Evolutionary conservation across 2,113 vertebrate species (phyloP), one percentile per base, ranked within the genome.

Genomic region (Pteropus alecto): DNA sequence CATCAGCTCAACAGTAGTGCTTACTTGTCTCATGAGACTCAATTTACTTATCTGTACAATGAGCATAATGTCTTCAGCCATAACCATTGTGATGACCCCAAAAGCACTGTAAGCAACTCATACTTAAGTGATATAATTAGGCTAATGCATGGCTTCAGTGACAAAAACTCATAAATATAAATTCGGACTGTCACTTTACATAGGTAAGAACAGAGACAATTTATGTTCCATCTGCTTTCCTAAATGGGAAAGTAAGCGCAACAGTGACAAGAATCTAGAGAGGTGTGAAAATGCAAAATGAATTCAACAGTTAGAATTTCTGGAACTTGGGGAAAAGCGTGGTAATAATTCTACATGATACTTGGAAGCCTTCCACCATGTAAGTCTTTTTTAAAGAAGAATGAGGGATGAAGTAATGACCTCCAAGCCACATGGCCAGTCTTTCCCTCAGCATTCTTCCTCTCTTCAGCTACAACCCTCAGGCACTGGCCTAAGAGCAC

Each of bases 401-500:
- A 51, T 6, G 28, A 33, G 10, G 43, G 43, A 15, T 12, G 15
- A 58, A 48, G 33, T 21, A 18, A 56, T 0, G 6, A 56, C 38
- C 51, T 19, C 11, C 26, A 33, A 1, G 16, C 30, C 1, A 2
- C 26, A 10, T 2, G 15, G 33, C 24, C 41, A 3, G 58, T 28
- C 21, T 65, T n/a, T 35, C 11, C 61, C 16, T 68, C 38, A 35
- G 41, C 46, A 7, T 38, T 48, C 56, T 38, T 28, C 33, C n/a
- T n/a, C 58, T 70, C 56, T 73, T n/a, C 7, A 16, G 30, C 11
- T 6, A 56, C 5, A 38, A 28, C 58, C 2, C 48, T 1, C 1
- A 0, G 26, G 9, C 51, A 63, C 26, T 8, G 26, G n/a, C n/a
- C 18, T 35, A 22, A 26, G 33, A 19, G 8, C 28, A 38, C 1